Evolutionary conservation across 2,113 vertebrate species (phyloP).

Genomic region (Strix uralensis): DNA sequence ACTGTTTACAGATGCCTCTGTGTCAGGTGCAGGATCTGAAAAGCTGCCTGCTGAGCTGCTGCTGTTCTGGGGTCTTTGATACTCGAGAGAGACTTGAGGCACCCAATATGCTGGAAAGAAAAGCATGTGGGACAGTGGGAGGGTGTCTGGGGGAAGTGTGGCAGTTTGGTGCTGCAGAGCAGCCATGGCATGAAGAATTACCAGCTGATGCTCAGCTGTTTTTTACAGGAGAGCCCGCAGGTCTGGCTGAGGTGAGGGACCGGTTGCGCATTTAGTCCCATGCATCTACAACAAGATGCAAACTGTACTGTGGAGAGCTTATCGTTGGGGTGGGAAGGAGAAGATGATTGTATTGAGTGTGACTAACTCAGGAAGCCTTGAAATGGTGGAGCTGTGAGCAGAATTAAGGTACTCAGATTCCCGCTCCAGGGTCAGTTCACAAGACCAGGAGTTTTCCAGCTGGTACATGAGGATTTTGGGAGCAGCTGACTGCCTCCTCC

Average conservation of each 20-base stretch:
- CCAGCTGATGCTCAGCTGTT: not conserved
- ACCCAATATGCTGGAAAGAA: too few species aligned
- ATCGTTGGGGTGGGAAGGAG: not conserved
- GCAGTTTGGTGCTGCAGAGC: too few species aligned
- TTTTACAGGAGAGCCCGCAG: not conserved
- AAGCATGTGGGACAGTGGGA: not conserved
- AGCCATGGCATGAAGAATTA: not conserved
- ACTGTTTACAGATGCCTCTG: not conserved
- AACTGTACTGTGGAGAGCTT: not conserved
- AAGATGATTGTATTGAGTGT: not conserved
- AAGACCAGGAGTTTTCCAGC: not conserved
- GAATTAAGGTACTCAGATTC: not conserved
- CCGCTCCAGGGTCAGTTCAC: not conserved
- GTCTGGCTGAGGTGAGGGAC: not conserved
- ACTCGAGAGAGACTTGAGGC: not conserved
- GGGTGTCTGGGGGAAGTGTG: not conserved
- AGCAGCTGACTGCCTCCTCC: not conserved
- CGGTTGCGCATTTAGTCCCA: rapidly evolving
- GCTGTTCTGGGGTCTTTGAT: not conserved
- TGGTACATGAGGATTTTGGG: not conserved
- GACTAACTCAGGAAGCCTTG: not conserved
- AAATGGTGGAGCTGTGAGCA: not conserved
- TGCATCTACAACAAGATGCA: too few species aligned
- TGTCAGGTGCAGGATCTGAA: not conserved
- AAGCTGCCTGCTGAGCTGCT: not conserved